phyloP scores from a whole-genome alignment of 2,888 invertebrate species.

The Pycnomerus fuliginosus region DNA sequence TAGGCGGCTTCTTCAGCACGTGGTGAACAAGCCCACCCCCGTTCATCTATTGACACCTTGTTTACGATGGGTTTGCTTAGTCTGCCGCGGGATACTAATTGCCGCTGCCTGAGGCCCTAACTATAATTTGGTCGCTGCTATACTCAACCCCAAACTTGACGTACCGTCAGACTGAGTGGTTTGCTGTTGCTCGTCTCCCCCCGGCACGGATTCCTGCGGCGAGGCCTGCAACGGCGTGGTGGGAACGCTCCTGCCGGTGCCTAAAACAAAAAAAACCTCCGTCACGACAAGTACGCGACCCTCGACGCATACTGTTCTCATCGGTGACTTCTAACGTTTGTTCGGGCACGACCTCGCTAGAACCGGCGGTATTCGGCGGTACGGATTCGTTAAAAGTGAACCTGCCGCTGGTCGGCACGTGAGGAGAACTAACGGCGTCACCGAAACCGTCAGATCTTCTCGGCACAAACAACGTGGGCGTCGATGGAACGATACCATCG shows the following conservation, averaged over 20 bases:
- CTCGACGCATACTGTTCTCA: slow-evolving; percentile 45
- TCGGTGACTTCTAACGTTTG: slow-evolving; percentile 47
- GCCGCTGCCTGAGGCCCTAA: no score
- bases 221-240: slow-evolving; percentile 67
- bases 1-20: no score
- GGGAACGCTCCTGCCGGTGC: slow-evolving; percentile 67
- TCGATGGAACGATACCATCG: slow-evolving; percentile 82
- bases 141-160: no score
- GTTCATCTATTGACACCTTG: no score
- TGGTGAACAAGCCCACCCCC: no score
- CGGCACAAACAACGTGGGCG: slow-evolving; percentile 83
- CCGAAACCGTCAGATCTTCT: slow-evolving; percentile 84
- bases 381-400: slow-evolving; percentile 66
- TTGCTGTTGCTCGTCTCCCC: slow-evolving; percentile 40
- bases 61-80: no score
- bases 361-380: slow-evolving; percentile 36
- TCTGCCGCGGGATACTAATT: no score
- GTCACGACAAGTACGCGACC: slow-evolving; percentile 2
- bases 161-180: slow-evolving; percentile 42
- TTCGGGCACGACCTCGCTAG: slow-evolving; percentile 48
- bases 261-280: slow-evolving; percentile 42
- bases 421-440: slow-evolving; percentile 89
- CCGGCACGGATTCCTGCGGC: slow-evolving; percentile 55
- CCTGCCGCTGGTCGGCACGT: slow-evolving; percentile 63
- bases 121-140: no score